Evolutionary conservation across 2,113 vertebrate species (phyloP).

Genomic region (Cryptomyrus ogoouensis): DNA sequence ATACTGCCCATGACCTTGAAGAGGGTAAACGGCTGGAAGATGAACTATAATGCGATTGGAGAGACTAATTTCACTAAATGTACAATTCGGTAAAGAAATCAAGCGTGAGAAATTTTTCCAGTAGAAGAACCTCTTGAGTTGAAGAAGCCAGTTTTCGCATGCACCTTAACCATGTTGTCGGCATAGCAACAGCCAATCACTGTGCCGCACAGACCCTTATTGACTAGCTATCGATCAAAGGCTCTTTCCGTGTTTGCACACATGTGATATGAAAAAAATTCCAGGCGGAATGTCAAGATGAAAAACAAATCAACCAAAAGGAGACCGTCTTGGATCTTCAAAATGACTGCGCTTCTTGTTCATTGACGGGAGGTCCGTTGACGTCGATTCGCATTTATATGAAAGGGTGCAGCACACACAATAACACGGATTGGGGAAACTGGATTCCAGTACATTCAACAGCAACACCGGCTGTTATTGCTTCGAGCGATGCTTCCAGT

Average conservation of each 20-base stretch:
- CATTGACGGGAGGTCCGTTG: background rate
- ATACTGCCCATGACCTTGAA: background rate
- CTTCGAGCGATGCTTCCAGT: background rate
- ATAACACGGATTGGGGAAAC: background rate
- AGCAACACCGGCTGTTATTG: background rate
- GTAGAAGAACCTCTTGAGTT: background rate
- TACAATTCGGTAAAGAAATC: background rate
- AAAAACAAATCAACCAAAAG: background rate
- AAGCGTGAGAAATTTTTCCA: background rate
- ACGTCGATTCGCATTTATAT: slow-evolving; percentile 13
- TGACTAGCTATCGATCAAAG: background rate
- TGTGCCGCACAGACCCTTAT: background rate
- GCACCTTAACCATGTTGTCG: background rate
- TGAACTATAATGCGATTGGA: background rate
- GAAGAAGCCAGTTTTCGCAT: background rate
- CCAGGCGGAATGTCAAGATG: background rate
- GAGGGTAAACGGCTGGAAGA: background rate
- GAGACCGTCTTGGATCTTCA: background rate
- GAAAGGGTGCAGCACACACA: background rate
- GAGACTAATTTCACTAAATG: background rate
- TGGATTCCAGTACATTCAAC: background rate
- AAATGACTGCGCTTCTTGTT: background rate
- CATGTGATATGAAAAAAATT: background rate
- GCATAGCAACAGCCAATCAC: background rate
- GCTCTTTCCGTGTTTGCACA: background rate